Conservation (phyloP, 2,113 vertebrate species). For the Cichladusa arquata region DNA sequence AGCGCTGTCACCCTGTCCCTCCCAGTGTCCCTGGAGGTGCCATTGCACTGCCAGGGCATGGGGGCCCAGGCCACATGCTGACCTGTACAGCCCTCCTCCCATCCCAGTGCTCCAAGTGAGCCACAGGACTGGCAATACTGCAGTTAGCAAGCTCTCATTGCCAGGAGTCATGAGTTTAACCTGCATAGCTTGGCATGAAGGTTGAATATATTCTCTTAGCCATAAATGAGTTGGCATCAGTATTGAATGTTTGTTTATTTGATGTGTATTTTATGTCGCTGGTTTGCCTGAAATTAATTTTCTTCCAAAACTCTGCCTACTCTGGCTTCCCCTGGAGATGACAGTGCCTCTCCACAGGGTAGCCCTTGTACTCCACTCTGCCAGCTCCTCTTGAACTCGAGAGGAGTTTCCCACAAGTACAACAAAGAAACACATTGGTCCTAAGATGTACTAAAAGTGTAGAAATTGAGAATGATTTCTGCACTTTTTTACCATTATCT, state of each 20-base stretch:
- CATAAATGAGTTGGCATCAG: background rate
- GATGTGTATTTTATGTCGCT: background rate
- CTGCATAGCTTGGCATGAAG: accelerated
- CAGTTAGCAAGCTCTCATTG: background rate
- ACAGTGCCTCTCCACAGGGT: background rate
- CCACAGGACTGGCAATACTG: accelerated
- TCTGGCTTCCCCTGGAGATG: background rate
- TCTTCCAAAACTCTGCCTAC: background rate
- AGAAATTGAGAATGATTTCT: background rate
- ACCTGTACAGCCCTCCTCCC: background rate
- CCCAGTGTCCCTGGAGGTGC: background rate
- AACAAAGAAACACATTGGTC: background rate
- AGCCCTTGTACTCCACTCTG: background rate
- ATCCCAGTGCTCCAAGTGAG: background rate
- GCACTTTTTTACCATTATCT: background rate
- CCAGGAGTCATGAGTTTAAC: background rate
- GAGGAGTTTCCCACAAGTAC: background rate
- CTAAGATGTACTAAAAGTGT: background rate
- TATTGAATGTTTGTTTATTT: background rate
- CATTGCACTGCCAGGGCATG: no score
- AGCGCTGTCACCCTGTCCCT: background rate
- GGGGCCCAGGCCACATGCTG: background rate
- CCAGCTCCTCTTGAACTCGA: background rate
- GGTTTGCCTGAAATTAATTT: background rate
- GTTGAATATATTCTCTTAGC: background rate